Evolutionary conservation across 2,797 vertebrate species (phyloP), one percentile per base, ranked within the genome.

Genomic region (Falco peregrinus): DNA sequence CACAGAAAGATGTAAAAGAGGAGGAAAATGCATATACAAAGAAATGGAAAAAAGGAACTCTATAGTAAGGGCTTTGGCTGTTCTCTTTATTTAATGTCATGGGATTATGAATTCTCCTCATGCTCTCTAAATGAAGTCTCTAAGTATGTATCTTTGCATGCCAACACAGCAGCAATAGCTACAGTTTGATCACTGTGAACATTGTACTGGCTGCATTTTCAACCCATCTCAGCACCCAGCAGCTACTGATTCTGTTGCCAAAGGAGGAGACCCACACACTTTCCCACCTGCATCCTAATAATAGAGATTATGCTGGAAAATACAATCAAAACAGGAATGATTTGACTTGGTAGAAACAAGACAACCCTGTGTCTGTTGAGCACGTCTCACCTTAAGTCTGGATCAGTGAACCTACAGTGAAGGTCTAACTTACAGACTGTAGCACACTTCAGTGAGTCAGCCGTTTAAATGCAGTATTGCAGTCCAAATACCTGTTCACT

Each of bases 131-230:
- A 94, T 48, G 43, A 90, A 89, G 71, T 57, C 59, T 90, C 83
- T 64, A 92, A 92, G 67, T 76, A n/a, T 24, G n/a, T 53, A 76
- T 77, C 51, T 90, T 90, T 95, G 90, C 91, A 90, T 94, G 79
- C 43, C 73, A 57, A 89, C 53, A 90, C 12, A 65, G 76, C 65
- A 87, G 83, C 41, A 87, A 80, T 11, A 92, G 71, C 71, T 89
- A 57, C 53, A 60, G 84, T 70, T 76, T 67, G 88, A 89, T 85
- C 78, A n/a, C 84, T 75, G 56, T 71, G 60, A 90, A 70, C n/a
- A 73, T 3, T 43, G 28, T 54, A 48, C 7, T 87, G 88, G 85
- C 85, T 89, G 53, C 61, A 67, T 26, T 95, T 95, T 39, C 61
- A 86, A 78, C 68, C 54, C 50, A 74, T 54, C 84, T 75, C 81